Conservation (phyloP, 2,888 invertebrate species). For the Polia nebulosa region DNA sequence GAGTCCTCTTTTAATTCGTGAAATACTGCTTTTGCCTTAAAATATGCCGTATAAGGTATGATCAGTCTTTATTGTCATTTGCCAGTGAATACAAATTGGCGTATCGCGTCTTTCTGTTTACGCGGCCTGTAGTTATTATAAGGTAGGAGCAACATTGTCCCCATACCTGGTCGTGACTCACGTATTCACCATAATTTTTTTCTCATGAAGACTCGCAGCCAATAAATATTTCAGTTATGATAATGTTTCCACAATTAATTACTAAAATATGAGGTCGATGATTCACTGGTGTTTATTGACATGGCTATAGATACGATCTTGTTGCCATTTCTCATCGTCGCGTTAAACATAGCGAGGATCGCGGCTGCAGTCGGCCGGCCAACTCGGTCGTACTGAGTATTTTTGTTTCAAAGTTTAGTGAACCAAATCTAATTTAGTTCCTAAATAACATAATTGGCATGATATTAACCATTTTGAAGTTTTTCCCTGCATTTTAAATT, state of each 20-base stretch:
- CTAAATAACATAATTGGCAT: conserved; percentile 34
- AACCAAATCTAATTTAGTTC: conserved; percentile 66
- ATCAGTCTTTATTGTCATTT: conserved; percentile 76
- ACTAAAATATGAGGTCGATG: conserved; percentile 71
- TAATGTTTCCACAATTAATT: conserved; percentile 71
- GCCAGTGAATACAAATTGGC: conserved; percentile 75
- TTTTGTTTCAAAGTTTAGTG: conserved; percentile 74
- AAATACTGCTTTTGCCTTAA: conserved; percentile 75
- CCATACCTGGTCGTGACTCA: conserved; percentile 76
- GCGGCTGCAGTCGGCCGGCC: conserved; percentile 77
- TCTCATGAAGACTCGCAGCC: conserved; percentile 53
- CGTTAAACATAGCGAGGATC: conserved; percentile 68
- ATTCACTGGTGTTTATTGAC: conserved; percentile 71
- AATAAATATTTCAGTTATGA: conserved; percentile 78
- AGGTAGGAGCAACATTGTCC: conserved; percentile 69
- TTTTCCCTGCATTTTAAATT: conserved; percentile 2
- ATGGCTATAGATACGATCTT: conserved; percentile 49
- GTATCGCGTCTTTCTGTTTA: conserved; percentile 68
- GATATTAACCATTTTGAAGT: conserved; percentile 28
- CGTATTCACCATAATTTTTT: conserved; percentile 44
- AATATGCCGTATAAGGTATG: conserved; percentile 72
- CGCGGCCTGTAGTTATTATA: conserved; percentile 65
- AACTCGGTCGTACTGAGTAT: conserved; percentile 83
- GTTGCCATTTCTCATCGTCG: conserved; percentile 45
- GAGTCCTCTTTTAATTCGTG: conserved; percentile 70